Conservation (phyloP, 2,888 invertebrate species). For the Caenorhabditis becei region DNA sequence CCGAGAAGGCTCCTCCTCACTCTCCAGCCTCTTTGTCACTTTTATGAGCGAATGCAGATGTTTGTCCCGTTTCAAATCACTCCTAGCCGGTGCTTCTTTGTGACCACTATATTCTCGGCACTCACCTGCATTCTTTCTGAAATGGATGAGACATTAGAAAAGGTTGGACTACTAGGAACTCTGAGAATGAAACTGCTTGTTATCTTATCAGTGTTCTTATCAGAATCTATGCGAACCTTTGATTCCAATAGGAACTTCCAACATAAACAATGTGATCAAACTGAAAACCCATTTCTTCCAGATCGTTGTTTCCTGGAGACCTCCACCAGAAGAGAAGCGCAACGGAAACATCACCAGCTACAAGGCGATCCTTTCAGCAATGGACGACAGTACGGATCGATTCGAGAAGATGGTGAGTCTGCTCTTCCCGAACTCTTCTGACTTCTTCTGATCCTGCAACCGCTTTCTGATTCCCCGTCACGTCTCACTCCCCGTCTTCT, state of each 20-base stretch:
- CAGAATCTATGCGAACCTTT: too few relatives aligned
- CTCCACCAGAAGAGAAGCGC: slow-evolving; percentile 89
- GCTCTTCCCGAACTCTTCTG: not conserved
- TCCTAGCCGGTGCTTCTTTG: slow-evolving; percentile 8
- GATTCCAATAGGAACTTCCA: not conserved
- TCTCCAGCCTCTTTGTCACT: slow-evolving; percentile 42
- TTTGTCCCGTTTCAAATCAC: slow-evolving; percentile 25
- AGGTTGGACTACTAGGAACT: slow-evolving; percentile 6
- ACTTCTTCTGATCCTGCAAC: slow-evolving; percentile 8
- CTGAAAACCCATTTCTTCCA: too few relatives aligned
- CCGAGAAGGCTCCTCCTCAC: slow-evolving; percentile 17
- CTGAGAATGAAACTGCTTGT: not conserved
- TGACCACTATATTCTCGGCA: slow-evolving; percentile 24
- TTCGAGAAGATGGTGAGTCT: slow-evolving; percentile 66
- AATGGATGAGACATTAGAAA: slow-evolving; percentile 21
- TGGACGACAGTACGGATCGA: slow-evolving; percentile 69
- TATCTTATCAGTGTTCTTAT: too few relatives aligned
- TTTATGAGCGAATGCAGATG: slow-evolving; percentile 55
- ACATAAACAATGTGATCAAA: too few relatives aligned
- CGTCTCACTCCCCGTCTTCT: slow-evolving; percentile 20
- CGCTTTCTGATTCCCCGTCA: not conserved
- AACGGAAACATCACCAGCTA: slow-evolving; percentile 96
- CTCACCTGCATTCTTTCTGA: slow-evolving; percentile 10
- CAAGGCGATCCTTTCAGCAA: slow-evolving; percentile 85
- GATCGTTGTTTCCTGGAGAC: slow-evolving; percentile 83